A percentile compares a stretch with the other conserved stretches of the same genome.
Conservation (phyloP, 2,797 vertebrate species). For the Podarcis lilfordi region DNA sequence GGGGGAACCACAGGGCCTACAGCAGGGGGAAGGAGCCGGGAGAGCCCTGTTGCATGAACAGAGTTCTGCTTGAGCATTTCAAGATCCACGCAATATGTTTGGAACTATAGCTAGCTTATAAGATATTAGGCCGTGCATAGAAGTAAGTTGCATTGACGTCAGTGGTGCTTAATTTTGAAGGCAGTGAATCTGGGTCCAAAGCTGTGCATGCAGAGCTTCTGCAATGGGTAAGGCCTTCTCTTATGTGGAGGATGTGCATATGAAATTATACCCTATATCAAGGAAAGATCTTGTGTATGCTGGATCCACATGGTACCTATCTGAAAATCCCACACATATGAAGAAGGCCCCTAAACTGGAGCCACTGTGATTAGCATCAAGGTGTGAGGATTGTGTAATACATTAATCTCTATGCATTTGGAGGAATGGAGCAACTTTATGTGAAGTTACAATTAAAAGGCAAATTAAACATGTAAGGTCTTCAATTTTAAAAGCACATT, state of each 20-base stretch:
- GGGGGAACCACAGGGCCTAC: background rate
- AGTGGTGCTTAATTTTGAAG: background rate
- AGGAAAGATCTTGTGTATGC: background rate
- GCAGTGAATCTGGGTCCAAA: background rate
- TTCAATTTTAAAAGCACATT: background rate
- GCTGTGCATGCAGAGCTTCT: background rate
- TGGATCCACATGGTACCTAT: background rate
- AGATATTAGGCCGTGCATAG: background rate
- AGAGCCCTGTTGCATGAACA: background rate
- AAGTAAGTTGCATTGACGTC: background rate
- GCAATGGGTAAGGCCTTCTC: background rate
- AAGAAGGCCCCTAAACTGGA: background rate
- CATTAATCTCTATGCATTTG: constrained; percentile 65
- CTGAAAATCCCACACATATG: background rate
- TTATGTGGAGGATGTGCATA: background rate
- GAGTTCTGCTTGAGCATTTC: background rate
- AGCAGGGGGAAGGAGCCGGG: background rate
- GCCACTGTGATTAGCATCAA: background rate
- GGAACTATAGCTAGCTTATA: background rate
- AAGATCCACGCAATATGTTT: background rate
- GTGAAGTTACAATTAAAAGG: constrained; percentile 42
- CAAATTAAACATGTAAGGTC: constrained; percentile 21
- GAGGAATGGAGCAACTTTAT: constrained; percentile 68
- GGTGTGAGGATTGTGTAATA: background rate
- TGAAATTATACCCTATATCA: background rate